Base-by-base conservation (phyloP, 1,140 invertebrate species). In the Neuroterus valhalla region DNA sequence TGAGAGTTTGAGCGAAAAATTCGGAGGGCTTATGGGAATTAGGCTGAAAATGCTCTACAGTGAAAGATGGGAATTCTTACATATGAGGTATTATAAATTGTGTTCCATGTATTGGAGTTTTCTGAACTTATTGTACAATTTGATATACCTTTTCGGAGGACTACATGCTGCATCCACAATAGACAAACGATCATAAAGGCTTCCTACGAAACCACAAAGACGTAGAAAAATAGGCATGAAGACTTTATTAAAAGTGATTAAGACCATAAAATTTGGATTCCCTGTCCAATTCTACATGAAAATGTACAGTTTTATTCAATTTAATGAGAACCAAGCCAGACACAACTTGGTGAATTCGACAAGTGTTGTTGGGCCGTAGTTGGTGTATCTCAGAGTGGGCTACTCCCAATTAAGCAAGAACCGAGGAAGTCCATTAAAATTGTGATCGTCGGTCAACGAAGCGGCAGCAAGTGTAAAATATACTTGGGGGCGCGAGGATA, bases 401-500 rank as follows among this genome's bases (percentile, higher is more conserved):
- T 66, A 72, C 55, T 43, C 31, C 23, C 14, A 23, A 48, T 74
- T 73, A n/a, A 66, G 14, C 15, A 69, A 71, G 75, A 75, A 66
- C 26, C 17, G 45, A 23, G 44, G 19, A 46, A 72, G 21, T 44
- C 43, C 43, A 72, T 66, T 66, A 43, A 72, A 81, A 74, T 76
- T 72, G 73, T 78, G 70, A 76, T 78, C 76, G 76, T 75, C 31
- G 71, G 21, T 15, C 31, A 62, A 62, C 55, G 55, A 62, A 62
- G 55, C 55, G 55, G 23, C 55, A 62, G 55, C 31, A 62, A 62
- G 55, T 62, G 69, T 23, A 71, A 78, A 79, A 74, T 74, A 74
- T 75, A 66, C 26, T 71, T 74, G 45, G 71, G 72, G 78, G 74
- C 73, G 78, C 23, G 55, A 31, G 72, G 74, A 68, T 79, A 82